These are phyloP conservation scores for Pseudomyrmex gracilis DNA, from an alignment of 1,140 invertebrate genomes.

Conservation along the genomic window DNA sequence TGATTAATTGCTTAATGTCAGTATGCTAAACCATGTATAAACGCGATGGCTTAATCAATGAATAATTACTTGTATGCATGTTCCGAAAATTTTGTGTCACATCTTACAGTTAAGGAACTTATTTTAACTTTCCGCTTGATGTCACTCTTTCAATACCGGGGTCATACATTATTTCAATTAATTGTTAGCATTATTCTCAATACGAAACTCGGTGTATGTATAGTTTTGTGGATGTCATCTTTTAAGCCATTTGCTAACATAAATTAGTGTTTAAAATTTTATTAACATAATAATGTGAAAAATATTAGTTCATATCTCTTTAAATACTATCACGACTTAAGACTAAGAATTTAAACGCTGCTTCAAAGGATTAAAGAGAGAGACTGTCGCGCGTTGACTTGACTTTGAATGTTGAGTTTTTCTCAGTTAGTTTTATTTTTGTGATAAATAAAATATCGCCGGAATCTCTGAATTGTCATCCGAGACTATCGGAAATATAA, in stretches of 20 bases:
- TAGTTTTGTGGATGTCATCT: background rate
- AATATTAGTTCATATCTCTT: background rate
- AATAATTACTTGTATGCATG: conserved; percentile 56
- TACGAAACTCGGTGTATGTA: background rate
- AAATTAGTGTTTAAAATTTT: too few relatives aligned
- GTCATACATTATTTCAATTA: background rate
- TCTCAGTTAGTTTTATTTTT: background rate
- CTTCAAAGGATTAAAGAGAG: too few relatives aligned
- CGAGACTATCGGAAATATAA: background rate
- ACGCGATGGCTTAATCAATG: conserved; percentile 53
- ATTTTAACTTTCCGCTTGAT: conserved; percentile 30
- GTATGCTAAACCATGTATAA: conserved; percentile 29
- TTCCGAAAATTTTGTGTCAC: conserved; percentile 36
- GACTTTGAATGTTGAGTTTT: background rate
- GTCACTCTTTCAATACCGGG: background rate
- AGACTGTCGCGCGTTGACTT: background rate
- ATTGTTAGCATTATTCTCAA: background rate
- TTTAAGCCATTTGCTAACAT: background rate
- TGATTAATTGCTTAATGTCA: conserved; percentile 58
- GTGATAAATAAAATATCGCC: too few relatives aligned
- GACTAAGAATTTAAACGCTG: too few relatives aligned
- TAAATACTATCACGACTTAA: too few relatives aligned
- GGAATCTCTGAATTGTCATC: background rate
- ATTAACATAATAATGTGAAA: too few relatives aligned
- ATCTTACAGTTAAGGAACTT: conserved; percentile 30